A percentile compares a stretch with the other conserved stretches of the same genome.
These are phyloP conservation scores for Ailuropoda melanoleuca DNA, from an alignment of 2,113 vertebrate species.

Conservation along the genomic window DNA sequence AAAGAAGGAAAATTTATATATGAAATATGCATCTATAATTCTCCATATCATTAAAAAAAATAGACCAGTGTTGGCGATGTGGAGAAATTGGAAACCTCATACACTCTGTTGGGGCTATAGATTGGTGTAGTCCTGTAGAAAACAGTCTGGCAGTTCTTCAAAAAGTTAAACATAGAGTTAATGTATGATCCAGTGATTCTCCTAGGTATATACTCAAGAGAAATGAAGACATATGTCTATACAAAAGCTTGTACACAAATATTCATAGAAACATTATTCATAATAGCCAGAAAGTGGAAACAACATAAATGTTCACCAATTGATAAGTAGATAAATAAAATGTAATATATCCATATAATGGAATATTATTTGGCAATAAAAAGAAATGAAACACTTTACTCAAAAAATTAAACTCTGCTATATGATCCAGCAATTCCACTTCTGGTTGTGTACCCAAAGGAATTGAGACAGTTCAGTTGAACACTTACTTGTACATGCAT, in stretches of 20 bases:
- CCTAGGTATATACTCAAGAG: background rate
- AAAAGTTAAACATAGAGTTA: background rate
- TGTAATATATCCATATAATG: background rate
- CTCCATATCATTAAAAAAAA: background rate
- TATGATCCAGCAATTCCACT: background rate
- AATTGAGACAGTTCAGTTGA: background rate
- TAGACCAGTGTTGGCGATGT: background rate
- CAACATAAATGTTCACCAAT: background rate
- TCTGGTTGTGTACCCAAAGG: background rate
- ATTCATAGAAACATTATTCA: background rate
- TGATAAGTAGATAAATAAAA: background rate
- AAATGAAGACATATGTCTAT: background rate
- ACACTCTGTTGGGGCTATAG: background rate
- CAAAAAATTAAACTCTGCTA: background rate
- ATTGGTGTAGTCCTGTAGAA: background rate
- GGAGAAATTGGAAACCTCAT: background rate
- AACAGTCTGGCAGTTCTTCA: background rate
- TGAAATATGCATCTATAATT: background rate
- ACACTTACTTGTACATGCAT: background rate
- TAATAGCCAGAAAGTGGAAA: background rate
- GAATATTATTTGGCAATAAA: slow-evolving; percentile 23
- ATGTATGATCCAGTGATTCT: background rate
- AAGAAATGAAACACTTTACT: background rate
- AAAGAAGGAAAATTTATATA: background rate
- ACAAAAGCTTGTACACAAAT: background rate